Percentiles rank a stretch among this genome's conserved stretches.
phyloP scores from a whole-genome alignment of 2,113 vertebrate genomes.

The Scomber japonicus region DNA sequence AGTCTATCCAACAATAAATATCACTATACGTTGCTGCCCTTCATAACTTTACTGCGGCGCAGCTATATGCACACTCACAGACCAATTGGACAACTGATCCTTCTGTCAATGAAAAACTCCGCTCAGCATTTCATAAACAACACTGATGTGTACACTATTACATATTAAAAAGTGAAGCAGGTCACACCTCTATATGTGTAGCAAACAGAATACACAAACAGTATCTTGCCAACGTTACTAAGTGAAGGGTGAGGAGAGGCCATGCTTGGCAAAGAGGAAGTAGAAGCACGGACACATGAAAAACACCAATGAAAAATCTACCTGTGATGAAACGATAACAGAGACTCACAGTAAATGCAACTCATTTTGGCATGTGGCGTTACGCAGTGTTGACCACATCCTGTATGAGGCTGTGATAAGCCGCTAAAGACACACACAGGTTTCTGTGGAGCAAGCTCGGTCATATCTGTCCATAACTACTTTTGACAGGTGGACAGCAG shows the following conservation, averaged over 20 bases:
- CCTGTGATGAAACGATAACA: slow-evolving; percentile 29
- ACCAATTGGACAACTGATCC: slow-evolving; percentile 15
- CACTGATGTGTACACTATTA: slow-evolving; percentile 4
- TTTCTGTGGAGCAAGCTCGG: slow-evolving; percentile 33
- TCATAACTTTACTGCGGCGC: not conserved
- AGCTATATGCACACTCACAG: not conserved
- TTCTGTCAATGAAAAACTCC: not conserved
- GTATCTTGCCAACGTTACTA: not conserved
- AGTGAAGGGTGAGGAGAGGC: slow-evolving; percentile 3
- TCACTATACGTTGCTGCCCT: no score
- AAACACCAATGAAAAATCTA: not conserved
- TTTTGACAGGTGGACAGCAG: slow-evolving; percentile 67
- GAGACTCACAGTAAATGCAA: slow-evolving; percentile 34
- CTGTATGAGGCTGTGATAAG: slow-evolving; percentile 26
- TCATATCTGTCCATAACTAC: slow-evolving; percentile 55
- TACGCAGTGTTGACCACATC: slow-evolving; percentile 42
- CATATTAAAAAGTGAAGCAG: slow-evolving; percentile 2
- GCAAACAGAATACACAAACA: not conserved
- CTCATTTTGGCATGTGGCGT: slow-evolving; percentile 47
- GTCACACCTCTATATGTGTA: slow-evolving; percentile 19
- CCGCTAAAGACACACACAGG: slow-evolving; percentile 30
- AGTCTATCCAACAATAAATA: not conserved
- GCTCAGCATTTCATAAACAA: slow-evolving; percentile 20
- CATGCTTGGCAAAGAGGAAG: slow-evolving; percentile 24
- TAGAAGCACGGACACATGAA: not conserved